These are phyloP conservation scores for Suncus etruscus DNA, from an alignment of 2,113 vertebrate species.

Conservation along the genomic window DNA sequence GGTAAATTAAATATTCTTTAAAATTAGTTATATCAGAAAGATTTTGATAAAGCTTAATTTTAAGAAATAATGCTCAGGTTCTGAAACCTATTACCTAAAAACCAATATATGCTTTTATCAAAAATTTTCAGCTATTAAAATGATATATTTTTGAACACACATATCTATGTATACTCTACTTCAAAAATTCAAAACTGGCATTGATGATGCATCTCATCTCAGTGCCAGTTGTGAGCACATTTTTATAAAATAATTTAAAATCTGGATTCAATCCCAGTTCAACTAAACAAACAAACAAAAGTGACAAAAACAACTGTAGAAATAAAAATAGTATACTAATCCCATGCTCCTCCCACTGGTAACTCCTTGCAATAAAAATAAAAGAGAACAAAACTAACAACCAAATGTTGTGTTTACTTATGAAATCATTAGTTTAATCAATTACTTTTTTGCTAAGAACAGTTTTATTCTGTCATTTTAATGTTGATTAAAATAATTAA, in stretches of 20 bases:
- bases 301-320: too few species aligned
- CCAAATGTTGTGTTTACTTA: not conserved
- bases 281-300: too few species aligned
- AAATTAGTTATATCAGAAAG: slow-evolving; percentile 34
- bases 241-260: too few species aligned
- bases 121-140: too few species aligned
- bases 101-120: not conserved
- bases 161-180: not conserved
- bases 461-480: not conserved
- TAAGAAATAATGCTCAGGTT: slow-evolving; percentile 20
- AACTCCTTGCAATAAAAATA: too few species aligned
- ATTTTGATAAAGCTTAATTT: slow-evolving; percentile 20
- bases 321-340: too few species aligned
- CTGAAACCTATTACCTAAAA: not conserved
- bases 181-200: not conserved
- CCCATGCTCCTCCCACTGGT: too few species aligned
- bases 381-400: not conserved
- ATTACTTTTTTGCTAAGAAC: not conserved
- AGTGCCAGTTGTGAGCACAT: too few species aligned
- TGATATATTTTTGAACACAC: not conserved
- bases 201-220: too few species aligned
- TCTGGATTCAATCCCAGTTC: too few species aligned
- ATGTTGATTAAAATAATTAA: not conserved
- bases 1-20: slow-evolving; percentile 32
- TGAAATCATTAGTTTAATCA: not conserved